Conservation (phyloP, 37 sponge, comb jelly and placozoan species). For the Mnemiopsis leidyi region DNA sequence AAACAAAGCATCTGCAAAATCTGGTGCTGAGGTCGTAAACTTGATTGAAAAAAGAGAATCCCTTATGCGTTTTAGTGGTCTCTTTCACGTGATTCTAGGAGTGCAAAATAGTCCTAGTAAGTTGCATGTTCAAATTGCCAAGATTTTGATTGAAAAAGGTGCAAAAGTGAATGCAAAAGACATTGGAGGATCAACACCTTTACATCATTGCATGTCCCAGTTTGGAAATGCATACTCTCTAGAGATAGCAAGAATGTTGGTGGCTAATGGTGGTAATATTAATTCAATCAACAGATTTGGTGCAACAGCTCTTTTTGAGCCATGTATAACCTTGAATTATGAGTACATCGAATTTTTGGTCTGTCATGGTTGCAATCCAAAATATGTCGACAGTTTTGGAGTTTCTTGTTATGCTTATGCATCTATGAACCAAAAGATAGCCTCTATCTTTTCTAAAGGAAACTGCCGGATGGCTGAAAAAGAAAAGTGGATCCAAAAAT, state of each 20-base stretch:
- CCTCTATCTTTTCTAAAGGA: neutral
- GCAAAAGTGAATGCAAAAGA: slow-evolving; percentile 2
- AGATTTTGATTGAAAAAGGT: slow-evolving; percentile 25
- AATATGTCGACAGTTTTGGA: slow-evolving; percentile 3
- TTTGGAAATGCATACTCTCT: slow-evolving; percentile 46
- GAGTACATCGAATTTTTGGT: slow-evolving; percentile 36
- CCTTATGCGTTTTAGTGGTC: slow-evolving; percentile 6
- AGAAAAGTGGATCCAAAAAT: neutral
- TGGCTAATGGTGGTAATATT: slow-evolving; percentile 33
- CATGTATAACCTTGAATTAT: slow-evolving; percentile 42
- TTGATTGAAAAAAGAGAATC: slow-evolving; percentile 46
- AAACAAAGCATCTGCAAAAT: neutral
- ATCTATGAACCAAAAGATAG: neutral
- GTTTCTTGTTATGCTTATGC: slow-evolving; percentile 55
- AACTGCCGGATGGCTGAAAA: neutral
- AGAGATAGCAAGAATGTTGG: slow-evolving; percentile 12
- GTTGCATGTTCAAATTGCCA: slow-evolving; percentile 25
- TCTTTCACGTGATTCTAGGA: slow-evolving; percentile 30
- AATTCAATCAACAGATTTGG: slow-evolving; percentile 50
- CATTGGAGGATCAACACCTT: neutral
- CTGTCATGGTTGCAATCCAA: slow-evolving; percentile 19
- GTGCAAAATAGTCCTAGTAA: neutral
- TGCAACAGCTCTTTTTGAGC: slow-evolving; percentile 59
- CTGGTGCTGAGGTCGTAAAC: neutral
- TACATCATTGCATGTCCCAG: slow-evolving; percentile 37